Evolutionary conservation across 2,113 vertebrate species (phyloP), one percentile per base, ranked within the genome.

Genomic region (Opisthocomus hoazin): DNA sequence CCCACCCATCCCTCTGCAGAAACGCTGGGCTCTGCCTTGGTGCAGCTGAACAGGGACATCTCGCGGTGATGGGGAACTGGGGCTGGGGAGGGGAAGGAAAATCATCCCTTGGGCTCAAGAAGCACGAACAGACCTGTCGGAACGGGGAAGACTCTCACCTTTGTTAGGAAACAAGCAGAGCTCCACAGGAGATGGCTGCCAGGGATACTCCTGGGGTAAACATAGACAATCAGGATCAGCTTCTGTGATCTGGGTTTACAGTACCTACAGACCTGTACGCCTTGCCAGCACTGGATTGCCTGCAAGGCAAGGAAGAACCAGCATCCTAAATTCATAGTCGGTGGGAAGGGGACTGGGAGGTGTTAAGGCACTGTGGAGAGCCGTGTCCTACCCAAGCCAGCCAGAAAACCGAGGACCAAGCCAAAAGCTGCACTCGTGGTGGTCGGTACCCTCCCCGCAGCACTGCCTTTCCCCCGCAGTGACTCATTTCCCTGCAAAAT

Each of bases 41-140:
- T 9, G 24, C 69, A 70, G 95, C 70, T 46, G 93, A 89, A 82
- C 87, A 91, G 93, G 65, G 95, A 94, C 95, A 94, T 82, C 95
- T 91, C 39, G 95, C 58, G 93, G 95, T 41, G 26, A 54, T 4
- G 50, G 12, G 57, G 64, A 14, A 21, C 24, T 21, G 15, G 22
- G 53, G 15, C 32, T 15, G 81, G 65, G 30, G 27, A 39, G 21
- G 48, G 43, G 56, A 46, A 36, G 51, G 63, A 10, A 65, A 50
- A 5, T 3, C 36, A 22, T 26, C 16, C 48, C n/a, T 18, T 3
- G 39, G 60, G 6, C 19, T 27, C 3, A 1, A 43, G 65, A 63
- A 20, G 36, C 8, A 12, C 48, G 10, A 37, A 29, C 30, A 39
- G 53, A 85, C 14, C 43, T 14, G 23, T 16, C 0, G 6, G 84